Base-by-base conservation (phyloP, 2,888 invertebrate species). In the Stomorhina lunata region DNA sequence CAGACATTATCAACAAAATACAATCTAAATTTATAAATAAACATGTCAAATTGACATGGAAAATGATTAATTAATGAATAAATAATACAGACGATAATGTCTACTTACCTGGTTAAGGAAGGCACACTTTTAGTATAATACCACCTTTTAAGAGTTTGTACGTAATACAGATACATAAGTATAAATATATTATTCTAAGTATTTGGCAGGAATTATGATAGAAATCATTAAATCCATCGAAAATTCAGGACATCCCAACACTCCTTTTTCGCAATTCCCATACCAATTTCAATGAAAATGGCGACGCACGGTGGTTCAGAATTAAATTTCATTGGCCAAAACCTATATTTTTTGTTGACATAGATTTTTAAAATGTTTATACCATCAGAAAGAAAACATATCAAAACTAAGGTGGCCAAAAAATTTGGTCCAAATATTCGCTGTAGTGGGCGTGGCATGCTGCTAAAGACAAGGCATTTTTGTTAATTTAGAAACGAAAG, bases 1-100 rank as follows among this genome's bases (percentile, higher is more conserved):
- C 29, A 66, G 25, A 57, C 17, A 55, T 29, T 57, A 48, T 45
- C 20, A 43, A 37, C 25, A 63, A 43, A 68, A 59, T 25, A 25
- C 17, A 20, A 55, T 55, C 40, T 55, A 50, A 63, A 40, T 63
- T 65, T 55, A 66, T 25, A 57, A 75, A 48, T 27, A 61, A 61
- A 69, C 17, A 45, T 63, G 63, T 78, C 69, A 71, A 78, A 71
- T 53, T 63, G 63, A 71, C 37, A 78, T 71, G 17, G 17, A 29
- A 40, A 50, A 45, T 37, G 57, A 76, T 37, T 29, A 76, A 68
- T 76, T 17, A 68, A 50, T 68, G 10, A 17, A 50, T 45, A 59
- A 45, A 57, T 20, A 53, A 9, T 7, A 15, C 15, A 57, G 12
- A 25, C 15, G 15, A 34, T 1, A 53, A 53, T 17, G 17, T 15